Base-by-base conservation (phyloP, 2,113 vertebrate species). In the Pithys albifrons region DNA sequence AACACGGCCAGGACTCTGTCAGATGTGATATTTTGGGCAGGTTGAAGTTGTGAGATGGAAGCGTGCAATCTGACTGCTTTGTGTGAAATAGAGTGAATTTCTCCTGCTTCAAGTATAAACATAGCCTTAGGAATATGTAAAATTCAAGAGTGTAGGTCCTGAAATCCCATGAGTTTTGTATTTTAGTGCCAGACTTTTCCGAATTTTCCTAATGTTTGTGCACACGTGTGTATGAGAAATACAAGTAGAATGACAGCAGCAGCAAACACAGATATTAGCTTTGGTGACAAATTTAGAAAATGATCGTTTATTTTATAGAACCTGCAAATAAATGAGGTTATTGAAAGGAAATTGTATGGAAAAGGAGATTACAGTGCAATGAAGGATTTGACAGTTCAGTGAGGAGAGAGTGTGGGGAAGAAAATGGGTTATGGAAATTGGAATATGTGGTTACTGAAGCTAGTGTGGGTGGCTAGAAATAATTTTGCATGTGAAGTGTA, bases 391-490 rank as follows among this genome's bases (percentile, higher is more conserved):
- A 93, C 87, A 94, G 87, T 95, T 91, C 81, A 88, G 76, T 0
- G 19, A 93, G 89, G 75, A 93, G 80, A 95, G 87, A 87, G n/a
- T 88, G 90, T 88, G 54, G 49, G 81, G 84, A 95, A 85, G 91
- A 95, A 96, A 91, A 95, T 82, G 77, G 89, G 87, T 96, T 97
- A 96, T 96, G 94, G 95, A 96, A 96, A 97, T 96, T 41, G 84
- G 62, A 95, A 76, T 95, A 94, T 95, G 89, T 95, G 91, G 95
- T 95, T 97, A 88, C 85, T 85, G 91, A 85, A 94, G 87, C 83
- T 95, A 79, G 87, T 88, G 93, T 96, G 93, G 96, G 95, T 94
- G 94, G 91, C 70, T 96, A 89, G 93, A 97, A 97, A 91, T 94
- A 82, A 94, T 96, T 97, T 95, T 96, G 93, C 95, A 95, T 95